Base-by-base conservation (phyloP, 2,797 vertebrate genomes). In the Trematomus bernacchii region DNA sequence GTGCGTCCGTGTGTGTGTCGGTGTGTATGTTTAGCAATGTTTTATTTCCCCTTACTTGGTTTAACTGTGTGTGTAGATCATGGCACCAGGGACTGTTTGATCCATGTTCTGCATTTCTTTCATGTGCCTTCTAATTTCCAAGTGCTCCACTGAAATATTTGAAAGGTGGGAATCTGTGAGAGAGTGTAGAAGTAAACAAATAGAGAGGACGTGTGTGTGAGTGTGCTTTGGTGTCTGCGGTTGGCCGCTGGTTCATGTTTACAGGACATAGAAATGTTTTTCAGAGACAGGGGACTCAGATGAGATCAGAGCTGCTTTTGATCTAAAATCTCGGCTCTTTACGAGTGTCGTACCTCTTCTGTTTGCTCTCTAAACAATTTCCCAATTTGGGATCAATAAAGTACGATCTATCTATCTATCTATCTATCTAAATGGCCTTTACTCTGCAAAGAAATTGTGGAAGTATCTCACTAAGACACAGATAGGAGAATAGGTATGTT, bases 241-340 rank as follows among this genome's bases (percentile, higher is more conserved):
- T 0, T 4, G 37, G n/a, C 16, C 0, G 1, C 15, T 53, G 6
- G 37, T 58, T 66, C 53, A 59, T 59, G 69, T 76, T 75, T 84
- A 78, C 46, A 44, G 27, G 33, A 75, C 3, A 40, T 4, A 11
- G 44, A 58, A 50, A 73, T 66, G 47, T 47, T 51, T 60, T 75
- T 72, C 27, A 75, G 53, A 42, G 27, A 60, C 6, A 9, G 37
- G 57, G 43, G 44, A 61, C 12, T 21, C 64, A 53, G 27, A 65
- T 66, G 72, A 66, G 60, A 64, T 60, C 74, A 84, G 67, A 79
- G 61, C 53, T 63, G 64, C 30, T 79, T 85, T 73, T 75, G 66
- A 85, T 75, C 42, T 72, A 61, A 78, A 77, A 74, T 33, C 21
- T 44, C 0, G 3, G 42, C 59, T 75, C 48, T 79, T 77, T 66